phyloP scores from a whole-genome alignment of 2,888 invertebrate genomes.

The Branchipolynoe longqiensis region DNA sequence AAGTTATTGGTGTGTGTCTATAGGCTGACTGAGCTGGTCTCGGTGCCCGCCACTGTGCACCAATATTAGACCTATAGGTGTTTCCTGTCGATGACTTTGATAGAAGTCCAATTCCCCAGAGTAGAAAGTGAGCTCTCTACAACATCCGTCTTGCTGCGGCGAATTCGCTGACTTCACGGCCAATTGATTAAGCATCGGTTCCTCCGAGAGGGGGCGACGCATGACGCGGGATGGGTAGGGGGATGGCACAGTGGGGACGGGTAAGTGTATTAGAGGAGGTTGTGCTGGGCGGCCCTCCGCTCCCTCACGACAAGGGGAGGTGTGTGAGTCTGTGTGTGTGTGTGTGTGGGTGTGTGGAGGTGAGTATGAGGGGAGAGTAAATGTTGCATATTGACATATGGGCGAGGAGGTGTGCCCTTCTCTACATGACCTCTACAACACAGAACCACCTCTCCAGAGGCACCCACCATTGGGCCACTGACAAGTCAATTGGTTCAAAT shows the following conservation, averaged over 20 bases:
- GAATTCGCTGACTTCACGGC: constrained; percentile 2
- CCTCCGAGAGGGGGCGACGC: constrained; percentile 7
- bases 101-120: neutral
- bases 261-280: neutral
- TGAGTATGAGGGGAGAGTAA: too few species aligned
- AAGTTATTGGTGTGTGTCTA: too few species aligned
- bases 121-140: neutral
- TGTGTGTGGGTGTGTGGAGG: neutral
- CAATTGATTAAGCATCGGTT: constrained; percentile 17
- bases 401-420: too few species aligned
- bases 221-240: neutral
- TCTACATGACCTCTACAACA: too few species aligned
- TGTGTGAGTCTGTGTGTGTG: neutral
- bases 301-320: neutral
- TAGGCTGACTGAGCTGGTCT: too few species aligned
- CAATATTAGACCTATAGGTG: constrained; percentile 18
- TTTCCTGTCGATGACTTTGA: neutral
- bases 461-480: too few species aligned
- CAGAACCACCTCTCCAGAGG: too few species aligned
- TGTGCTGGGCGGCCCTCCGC: neutral
- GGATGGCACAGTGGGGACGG: neutral
- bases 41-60: constrained; percentile 1
- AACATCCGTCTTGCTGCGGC: neutral
- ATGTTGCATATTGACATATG: too few species aligned
- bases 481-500: too few species aligned